phyloP scores from a whole-genome alignment of 2,888 invertebrate genomes.

The Frankliniella fusca region DNA sequence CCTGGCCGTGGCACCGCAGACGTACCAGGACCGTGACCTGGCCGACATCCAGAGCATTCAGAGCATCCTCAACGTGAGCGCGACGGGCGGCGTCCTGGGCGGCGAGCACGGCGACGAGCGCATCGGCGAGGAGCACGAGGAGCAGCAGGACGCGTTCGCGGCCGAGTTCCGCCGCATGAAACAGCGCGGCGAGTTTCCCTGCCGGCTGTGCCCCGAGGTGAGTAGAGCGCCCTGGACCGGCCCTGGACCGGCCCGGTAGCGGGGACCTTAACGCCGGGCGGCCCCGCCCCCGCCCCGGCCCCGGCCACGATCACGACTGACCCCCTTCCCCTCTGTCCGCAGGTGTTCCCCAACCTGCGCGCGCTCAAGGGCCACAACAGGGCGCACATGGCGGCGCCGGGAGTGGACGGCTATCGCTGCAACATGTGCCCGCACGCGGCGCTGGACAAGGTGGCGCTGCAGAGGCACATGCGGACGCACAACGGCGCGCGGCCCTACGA shows the following conservation, averaged over 20 bases:
- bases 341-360: constrained; percentile 78
- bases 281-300: neutral
- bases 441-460: constrained; percentile 84
- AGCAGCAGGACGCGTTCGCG: constrained; percentile 77
- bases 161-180: constrained; percentile 87
- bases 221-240: neutral
- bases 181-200: constrained; percentile 82
- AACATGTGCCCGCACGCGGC: constrained; percentile 89
- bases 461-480: constrained; percentile 88
- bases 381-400: constrained; percentile 67
- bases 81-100: constrained; percentile 56
- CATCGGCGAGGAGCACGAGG: constrained; percentile 58
- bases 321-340: neutral
- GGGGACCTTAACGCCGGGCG: neutral
- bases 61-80: constrained; percentile 74
- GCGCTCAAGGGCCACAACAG: constrained; percentile 88
- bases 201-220: constrained; percentile 73
- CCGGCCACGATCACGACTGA: neutral
- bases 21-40: constrained; percentile 56
- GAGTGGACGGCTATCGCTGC: constrained; percentile 70
- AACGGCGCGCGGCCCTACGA: constrained; percentile 94
- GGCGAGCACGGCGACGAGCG: constrained; percentile 54
- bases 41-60: constrained; percentile 85
- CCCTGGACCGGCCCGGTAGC: neutral
- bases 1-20: constrained; percentile 28